phyloP scores from a whole-genome alignment of 2,888 invertebrate genomes.

The Miltochrista miniata region DNA sequence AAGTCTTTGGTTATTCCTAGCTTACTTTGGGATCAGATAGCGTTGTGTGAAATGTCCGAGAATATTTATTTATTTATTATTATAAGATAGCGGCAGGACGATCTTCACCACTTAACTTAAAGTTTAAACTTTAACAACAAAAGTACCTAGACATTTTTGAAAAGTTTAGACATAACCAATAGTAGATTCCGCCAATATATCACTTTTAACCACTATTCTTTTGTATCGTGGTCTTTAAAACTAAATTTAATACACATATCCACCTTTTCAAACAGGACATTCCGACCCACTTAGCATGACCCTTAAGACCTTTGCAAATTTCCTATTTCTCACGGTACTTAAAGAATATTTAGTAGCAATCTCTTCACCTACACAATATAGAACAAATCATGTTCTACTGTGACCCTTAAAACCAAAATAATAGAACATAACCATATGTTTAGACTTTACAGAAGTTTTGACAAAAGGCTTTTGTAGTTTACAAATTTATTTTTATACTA shows the following conservation, averaged over 20 bases:
- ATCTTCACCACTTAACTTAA: neutral
- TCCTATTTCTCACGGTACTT: conserved; percentile 56
- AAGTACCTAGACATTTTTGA: too few species aligned
- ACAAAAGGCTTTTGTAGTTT: conserved; percentile 43
- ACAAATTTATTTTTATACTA: conserved; percentile 23
- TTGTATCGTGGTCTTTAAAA: conserved; percentile 1
- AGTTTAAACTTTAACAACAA: neutral
- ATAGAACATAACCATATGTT: conserved; percentile 58
- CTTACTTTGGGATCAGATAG: too few species aligned
- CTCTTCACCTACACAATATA: conserved; percentile 57
- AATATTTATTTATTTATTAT: too few species aligned
- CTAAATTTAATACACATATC: neutral
- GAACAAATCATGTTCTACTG: conserved; percentile 51
- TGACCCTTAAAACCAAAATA: conserved; percentile 62
- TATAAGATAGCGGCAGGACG: too few species aligned
- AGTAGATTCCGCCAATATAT: too few species aligned
- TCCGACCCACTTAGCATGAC: conserved; percentile 38
- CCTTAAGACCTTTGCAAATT: conserved; percentile 21
- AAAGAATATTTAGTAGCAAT: conserved; percentile 47
- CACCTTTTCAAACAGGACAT: conserved; percentile 12
- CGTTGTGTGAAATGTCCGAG: too few species aligned
- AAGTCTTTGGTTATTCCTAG: too few species aligned
- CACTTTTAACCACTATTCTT: neutral
- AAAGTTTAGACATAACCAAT: neutral
- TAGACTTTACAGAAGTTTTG: conserved; percentile 52